Conservation (phyloP, 2,888 invertebrate genomes). For the Ectobius pallidus region DNA sequence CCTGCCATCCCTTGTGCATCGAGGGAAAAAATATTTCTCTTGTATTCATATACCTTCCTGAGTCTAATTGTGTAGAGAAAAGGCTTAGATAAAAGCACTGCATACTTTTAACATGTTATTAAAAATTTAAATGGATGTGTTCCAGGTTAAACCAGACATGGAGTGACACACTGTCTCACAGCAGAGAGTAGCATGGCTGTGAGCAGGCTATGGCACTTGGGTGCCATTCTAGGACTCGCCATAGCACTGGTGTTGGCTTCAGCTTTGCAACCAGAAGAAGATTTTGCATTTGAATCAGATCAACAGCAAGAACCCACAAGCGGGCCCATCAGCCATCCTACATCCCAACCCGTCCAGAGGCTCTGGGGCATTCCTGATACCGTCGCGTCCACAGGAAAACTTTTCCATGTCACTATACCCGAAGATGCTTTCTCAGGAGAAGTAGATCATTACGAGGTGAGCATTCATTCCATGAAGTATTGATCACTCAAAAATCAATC, state of each 20-base stretch:
- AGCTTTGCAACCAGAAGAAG: slow-evolving; percentile 49
- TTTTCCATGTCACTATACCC: slow-evolving; percentile 75
- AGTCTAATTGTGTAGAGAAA: too few relatives aligned
- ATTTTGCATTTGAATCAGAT: slow-evolving; percentile 55
- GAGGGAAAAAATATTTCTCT: too few relatives aligned
- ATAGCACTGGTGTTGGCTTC: slow-evolving; percentile 1
- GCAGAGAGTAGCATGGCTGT: slow-evolving; percentile 10
- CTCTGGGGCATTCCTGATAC: slow-evolving; percentile 65
- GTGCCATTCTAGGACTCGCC: slow-evolving; percentile 2
- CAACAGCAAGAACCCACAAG: slow-evolving; percentile 48
- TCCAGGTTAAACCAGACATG: slow-evolving; percentile 6
- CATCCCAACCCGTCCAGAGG: slow-evolving; percentile 48
- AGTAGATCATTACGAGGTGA: slow-evolving; percentile 73
- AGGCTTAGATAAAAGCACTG: too few relatives aligned
- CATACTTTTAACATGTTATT: too few relatives aligned
- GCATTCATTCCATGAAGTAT: too few relatives aligned
- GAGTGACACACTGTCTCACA: background rate
- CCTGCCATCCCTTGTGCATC: too few relatives aligned
- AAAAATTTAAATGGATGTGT: too few relatives aligned
- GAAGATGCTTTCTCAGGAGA: slow-evolving; percentile 72
- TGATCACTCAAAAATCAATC: too few relatives aligned
- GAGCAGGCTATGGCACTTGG: slow-evolving; percentile 12
- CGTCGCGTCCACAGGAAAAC: slow-evolving; percentile 71
- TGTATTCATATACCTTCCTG: too few relatives aligned
- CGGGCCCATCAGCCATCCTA: background rate